phyloP scores from a whole-genome alignment of 1,140 invertebrate genomes.

The Bombyx mandarina region DNA sequence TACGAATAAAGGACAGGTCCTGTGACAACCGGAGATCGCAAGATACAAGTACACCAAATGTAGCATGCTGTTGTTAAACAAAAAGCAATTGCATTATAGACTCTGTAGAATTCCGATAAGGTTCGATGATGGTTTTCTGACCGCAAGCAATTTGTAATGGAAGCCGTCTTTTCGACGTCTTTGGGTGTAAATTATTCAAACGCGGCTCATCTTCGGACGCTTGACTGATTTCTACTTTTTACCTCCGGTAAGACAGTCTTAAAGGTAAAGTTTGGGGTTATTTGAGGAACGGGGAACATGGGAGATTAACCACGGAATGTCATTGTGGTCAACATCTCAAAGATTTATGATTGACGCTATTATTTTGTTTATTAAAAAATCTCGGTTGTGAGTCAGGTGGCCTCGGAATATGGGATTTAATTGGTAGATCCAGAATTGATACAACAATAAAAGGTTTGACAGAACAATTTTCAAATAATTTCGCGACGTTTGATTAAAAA shows the following conservation, averaged over 20 bases:
- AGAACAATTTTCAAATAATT: too few species aligned
- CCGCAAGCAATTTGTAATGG: constrained; percentile 14
- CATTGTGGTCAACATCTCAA: constrained; percentile 15
- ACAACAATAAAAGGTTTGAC: too few species aligned
- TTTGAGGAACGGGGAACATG: constrained; percentile 36
- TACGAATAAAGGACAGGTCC: constrained; percentile 31
- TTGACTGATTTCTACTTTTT: constrained; percentile 37
- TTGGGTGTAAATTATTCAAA: constrained; percentile 61
- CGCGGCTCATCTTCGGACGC: constrained; percentile 36
- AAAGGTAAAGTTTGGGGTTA: constrained; percentile 39
- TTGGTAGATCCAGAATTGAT: background rate
- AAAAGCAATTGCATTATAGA: constrained; percentile 2
- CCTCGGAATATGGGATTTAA: background rate
- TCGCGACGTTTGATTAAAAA: too few species aligned
- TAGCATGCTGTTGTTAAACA: constrained; percentile 6
- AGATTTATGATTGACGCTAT: constrained; percentile 5
- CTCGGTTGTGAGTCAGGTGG: background rate
- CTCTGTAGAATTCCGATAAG: constrained; percentile 8
- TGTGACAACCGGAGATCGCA: constrained; percentile 32
- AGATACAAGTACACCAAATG: constrained; percentile 23
- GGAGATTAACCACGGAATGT: constrained; percentile 18
- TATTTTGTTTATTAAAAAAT: background rate
- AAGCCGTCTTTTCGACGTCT: constrained; percentile 32
- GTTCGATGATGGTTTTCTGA: background rate
- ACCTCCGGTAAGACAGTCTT: constrained; percentile 33